Percentiles rank a stretch among this genome's conserved stretches.
phyloP scores from a whole-genome alignment of 2,113 vertebrate genomes.

The Mesitornis unicolor region DNA sequence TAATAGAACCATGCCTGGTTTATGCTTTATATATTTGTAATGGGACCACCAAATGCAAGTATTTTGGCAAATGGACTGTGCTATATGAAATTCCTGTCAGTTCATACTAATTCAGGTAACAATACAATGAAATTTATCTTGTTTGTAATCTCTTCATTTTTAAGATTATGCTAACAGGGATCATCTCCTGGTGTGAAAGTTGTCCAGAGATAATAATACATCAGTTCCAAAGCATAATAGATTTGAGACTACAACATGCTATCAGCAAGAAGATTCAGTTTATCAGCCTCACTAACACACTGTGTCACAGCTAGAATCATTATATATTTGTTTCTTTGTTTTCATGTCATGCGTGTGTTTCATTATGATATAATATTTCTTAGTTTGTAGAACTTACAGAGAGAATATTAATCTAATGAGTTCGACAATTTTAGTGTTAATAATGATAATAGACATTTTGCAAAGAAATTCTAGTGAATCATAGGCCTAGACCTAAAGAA shows the following conservation, averaged over 20 bases:
- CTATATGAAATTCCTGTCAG: constrained; percentile 31
- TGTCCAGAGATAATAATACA: constrained; percentile 75
- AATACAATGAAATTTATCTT: constrained; percentile 57
- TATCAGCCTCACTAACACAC: constrained; percentile 53
- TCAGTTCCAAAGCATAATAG: constrained; percentile 71
- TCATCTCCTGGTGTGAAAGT: constrained; percentile 74
- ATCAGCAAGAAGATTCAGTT: constrained; percentile 64
- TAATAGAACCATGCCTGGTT: constrained; percentile 27
- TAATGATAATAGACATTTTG: not conserved
- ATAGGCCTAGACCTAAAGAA: not conserved
- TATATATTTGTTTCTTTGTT: constrained; percentile 69
- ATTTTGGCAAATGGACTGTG: not conserved
- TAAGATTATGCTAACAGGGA: constrained; percentile 59
- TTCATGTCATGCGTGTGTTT: constrained; percentile 51
- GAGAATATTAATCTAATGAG: constrained; percentile 10
- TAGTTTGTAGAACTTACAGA: not conserved
- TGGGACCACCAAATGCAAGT: not conserved
- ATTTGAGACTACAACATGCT: constrained; percentile 66
- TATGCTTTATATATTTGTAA: constrained; percentile 22
- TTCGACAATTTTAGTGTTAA: constrained; percentile 34
- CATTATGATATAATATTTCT: constrained; percentile 38
- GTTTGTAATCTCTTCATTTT: constrained; percentile 73
- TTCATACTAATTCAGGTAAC: constrained; percentile 66
- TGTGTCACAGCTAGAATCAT: constrained; percentile 75
- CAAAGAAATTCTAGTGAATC: not conserved